phyloP scores from a whole-genome alignment of 2,113 vertebrate genomes.

The Neolamprologus brichardi region DNA sequence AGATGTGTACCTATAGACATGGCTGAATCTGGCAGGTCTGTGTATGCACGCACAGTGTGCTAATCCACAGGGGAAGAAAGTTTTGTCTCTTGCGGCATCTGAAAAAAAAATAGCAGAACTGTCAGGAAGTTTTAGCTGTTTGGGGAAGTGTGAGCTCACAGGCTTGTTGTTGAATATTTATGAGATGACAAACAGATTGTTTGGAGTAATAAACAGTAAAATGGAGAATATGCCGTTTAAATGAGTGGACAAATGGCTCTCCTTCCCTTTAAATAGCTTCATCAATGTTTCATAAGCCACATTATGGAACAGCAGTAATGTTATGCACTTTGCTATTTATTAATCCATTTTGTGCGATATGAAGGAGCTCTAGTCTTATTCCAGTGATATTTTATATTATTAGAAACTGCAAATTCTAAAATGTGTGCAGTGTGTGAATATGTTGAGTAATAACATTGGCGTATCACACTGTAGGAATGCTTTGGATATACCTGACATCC shows the following conservation, averaged over 20 bases:
- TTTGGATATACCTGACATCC: constrained; percentile 63
- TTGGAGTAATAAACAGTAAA: neutral
- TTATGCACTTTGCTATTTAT: neutral
- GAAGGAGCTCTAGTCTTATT: neutral
- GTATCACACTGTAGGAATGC: constrained; percentile 39
- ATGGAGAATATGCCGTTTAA: neutral
- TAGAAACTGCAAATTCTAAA: neutral
- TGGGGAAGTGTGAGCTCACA: neutral
- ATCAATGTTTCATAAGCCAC: constrained; percentile 27
- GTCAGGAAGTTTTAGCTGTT: neutral
- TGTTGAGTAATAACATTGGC: neutral
- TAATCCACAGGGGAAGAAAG: neutral
- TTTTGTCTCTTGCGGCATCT: neutral
- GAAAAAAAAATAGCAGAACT: neutral
- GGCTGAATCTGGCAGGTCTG: constrained; percentile 69
- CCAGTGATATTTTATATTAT: neutral
- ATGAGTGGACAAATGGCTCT: neutral
- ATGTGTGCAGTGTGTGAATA: neutral
- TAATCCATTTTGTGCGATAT: neutral
- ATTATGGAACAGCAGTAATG: neutral
- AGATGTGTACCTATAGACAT: constrained; percentile 68
- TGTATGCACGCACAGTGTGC: neutral
- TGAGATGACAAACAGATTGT: neutral
- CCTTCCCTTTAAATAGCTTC: neutral
- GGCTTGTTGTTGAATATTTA: constrained; percentile 10